Base-by-base conservation (phyloP, 2,113 vertebrate genomes). In the Ascaphus truei region DNA sequence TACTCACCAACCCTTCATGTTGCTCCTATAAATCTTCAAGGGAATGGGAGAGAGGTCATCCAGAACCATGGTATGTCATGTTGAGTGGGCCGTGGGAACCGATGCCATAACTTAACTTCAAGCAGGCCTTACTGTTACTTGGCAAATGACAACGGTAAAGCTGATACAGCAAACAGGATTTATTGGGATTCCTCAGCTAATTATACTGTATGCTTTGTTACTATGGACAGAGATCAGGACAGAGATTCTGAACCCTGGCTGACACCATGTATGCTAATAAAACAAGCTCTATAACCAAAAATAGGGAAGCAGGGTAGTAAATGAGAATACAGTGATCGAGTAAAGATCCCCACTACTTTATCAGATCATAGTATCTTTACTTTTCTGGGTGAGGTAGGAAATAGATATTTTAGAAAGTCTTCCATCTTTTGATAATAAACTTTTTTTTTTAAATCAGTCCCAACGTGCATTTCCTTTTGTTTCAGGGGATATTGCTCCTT, bases 31-130 rank as follows among this genome's bases (percentile, higher is more conserved):
- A 71, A 61, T 71, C 67, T 61, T 26, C 5, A 27, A 10, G 23
- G 37, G 33, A 60, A 68, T 59, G 18, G 31, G 15, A 61, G 67
- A 61, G 67, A 57, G 67, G 67, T 71, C 56, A 71, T n/a, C 67
- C 67, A 61, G 47, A 61, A 61, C 67, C 34, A 8, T 57, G 53
- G 10, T 34, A 60, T 52, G 57, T 58, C 65, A 61, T 51, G 10
- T 20, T 31, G 36, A 71, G 45, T 41, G 47, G 16, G 47, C 45
- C 56, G 57, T 71, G 67, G 67, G 67, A 71, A 61, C 20, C 39
- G 11, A 11, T 22, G 18, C 41, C 53, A 45, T 58, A 58, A 27
- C 47, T 25, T 53, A 51, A 37, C 45, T 31, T 29, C 34, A 39
- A 4, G 26, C 23, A 20, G 30, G 53, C 53, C n/a, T 57, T 29